Evolutionary conservation across 2,888 invertebrate species (phyloP), one percentile per base, ranked within the genome.

Genomic region (Meghimatium bilineatum): DNA sequence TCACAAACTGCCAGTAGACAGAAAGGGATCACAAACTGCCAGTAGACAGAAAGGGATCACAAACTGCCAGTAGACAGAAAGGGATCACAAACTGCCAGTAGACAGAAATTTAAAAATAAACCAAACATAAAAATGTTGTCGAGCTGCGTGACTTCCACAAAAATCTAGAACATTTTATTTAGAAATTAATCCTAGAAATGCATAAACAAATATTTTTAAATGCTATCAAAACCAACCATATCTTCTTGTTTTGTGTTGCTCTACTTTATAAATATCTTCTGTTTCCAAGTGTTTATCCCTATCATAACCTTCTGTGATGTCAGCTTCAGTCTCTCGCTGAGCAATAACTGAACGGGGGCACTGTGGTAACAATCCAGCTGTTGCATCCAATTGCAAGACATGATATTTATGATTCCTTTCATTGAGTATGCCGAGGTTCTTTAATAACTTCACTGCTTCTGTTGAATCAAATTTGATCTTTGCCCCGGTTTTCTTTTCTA

Each of bases 221-320:
- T 44, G 44, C 32, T 56, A 34, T 78, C 44, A 85, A 77, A 81
- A 85, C 92, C 92, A 92, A 79, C 92, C 92, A 86, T 89, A 89
- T 72, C 86, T 86, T 76, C 87, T 89, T 26, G 88, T 82, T 56
- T 88, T 88, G 83, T 89, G 87, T 14, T 90, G 92, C 74, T 90
- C 90, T 56, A 89, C 88, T 72, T 89, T 89, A 83, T 92, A 92
- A 67, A 91, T 90, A 63, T 89, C 90, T 44, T 91, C 91, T 1
- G 90, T 90, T 86, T 92, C 91, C 56, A 90, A 82, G 66, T 89
- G 90, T 17, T 88, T 88, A 74, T 92, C 91, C 72, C 91, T 88
- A 75, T 93, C 92, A 79, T 92, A 92, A n/a, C 92, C 93, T 80
- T 93, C 93, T 0, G 89, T 86, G 69, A 91, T 85, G 81, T 92